phyloP scores from a whole-genome alignment of 2,797 vertebrate species.

The Acipenser transmontanus region DNA sequence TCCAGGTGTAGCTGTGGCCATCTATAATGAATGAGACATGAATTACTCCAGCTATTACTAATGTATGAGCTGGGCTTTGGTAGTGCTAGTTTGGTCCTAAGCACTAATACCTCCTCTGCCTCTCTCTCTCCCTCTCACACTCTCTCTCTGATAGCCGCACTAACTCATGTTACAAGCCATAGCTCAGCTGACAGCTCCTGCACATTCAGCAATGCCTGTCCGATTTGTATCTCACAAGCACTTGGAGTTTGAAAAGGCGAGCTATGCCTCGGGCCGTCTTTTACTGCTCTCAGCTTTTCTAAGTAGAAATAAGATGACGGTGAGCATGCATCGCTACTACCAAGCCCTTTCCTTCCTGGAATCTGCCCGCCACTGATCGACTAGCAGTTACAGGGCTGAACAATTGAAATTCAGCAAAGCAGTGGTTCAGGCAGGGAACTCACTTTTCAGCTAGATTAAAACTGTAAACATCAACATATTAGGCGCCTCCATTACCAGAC shows the following conservation, averaged over 20 bases:
- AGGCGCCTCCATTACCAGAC: no score
- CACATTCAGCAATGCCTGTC: conserved; percentile 56
- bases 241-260: conserved; percentile 32
- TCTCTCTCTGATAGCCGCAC: conserved; percentile 37
- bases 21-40: conserved; percentile 63
- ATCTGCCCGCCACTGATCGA: neutral
- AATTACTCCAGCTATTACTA: conserved; percentile 50
- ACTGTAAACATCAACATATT: no score
- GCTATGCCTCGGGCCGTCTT: conserved; percentile 46
- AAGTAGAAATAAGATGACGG: conserved; percentile 15
- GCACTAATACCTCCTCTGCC: conserved; percentile 4
- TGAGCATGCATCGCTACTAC: conserved; percentile 10
- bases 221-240: conserved; percentile 41
- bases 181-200: conserved; percentile 49
- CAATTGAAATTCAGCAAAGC: conserved; percentile 37
- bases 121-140: conserved; percentile 12
- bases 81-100: conserved; percentile 51
- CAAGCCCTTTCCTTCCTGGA: neutral
- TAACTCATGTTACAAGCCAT: conserved; percentile 51
- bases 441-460: conserved; percentile 24
- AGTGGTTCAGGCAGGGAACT: conserved; percentile 31
- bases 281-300: conserved; percentile 44
- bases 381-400: conserved; percentile 12
- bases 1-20: conserved; percentile 45
- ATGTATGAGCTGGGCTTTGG: conserved; percentile 59